phyloP scores from a whole-genome alignment of 1,140 invertebrate species.

The Diplogasteroides magnus region DNA sequence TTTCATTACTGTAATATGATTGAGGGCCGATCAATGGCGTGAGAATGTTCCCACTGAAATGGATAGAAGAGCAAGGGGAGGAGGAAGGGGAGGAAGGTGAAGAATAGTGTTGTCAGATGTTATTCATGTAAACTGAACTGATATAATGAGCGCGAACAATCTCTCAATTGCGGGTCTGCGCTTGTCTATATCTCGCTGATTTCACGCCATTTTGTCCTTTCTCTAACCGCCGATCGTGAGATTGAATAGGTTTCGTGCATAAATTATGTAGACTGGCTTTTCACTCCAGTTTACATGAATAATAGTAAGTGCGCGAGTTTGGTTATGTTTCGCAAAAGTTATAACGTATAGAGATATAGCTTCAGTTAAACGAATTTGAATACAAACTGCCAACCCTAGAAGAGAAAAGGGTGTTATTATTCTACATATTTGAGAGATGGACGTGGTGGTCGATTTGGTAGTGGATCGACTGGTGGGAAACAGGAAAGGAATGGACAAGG shows the following conservation, averaged over 20 bases:
- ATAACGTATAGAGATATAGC: no score
- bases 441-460: not conserved
- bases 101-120: not conserved
- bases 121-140: not conserved
- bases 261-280: not conserved
- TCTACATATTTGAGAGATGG: not conserved
- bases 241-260: not conserved
- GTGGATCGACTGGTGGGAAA: no score
- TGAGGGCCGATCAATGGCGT: not conserved
- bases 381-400: no score
- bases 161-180: no score
- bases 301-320: no score
- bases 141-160: not conserved
- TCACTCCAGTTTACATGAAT: no score
- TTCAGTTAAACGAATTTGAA: no score
- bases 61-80: not conserved
- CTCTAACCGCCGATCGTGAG: no score
- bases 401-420: not conserved
- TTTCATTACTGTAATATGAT: not conserved
- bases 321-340: no score
- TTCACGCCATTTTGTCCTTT: no score
- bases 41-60: not conserved
- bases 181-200: not conserved
- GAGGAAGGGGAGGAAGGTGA: not conserved
- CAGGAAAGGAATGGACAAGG: no score